Evolutionary conservation across 2,888 invertebrate genomes (phyloP), one percentile per base, ranked within the genome.

Genomic region (Darwinula stevensoni): DNA sequence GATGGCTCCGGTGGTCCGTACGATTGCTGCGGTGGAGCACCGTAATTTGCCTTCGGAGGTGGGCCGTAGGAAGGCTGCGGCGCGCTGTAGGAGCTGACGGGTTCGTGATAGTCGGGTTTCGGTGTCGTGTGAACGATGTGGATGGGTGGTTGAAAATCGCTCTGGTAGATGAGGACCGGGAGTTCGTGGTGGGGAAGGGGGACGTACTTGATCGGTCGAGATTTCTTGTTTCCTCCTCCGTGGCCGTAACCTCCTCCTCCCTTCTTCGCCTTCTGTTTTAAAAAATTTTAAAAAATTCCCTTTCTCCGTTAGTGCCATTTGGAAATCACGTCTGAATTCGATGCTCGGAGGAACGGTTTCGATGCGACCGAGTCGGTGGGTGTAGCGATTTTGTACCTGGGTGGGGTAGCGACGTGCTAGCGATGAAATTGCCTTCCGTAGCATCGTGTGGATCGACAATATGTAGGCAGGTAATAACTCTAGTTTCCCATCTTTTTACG

Each of bases 111-210:
- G 17, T 14, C 29, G 17, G 22, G 22, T 6, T n/a, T 22, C 22
- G 28, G 12, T 6, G 43, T 43, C 6, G 46, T 43, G 34, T 44
- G 41, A 3, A 49, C 44, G 9, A 49, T 46, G 36, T 49, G 49
- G 26, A 49, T 43, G 9, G 49, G 49, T 6, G 49, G 48, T 17
- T 43, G 39, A 32, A 38, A 42, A 29, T 44, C 43, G 2, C 44
- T 44, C 33, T 43, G 46, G 39, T 49, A 49, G 31, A 49, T 48
- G 11, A 49, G 41, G 9, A 49, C 44, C 1, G 49, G 49, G 14
- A 49, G 39, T 27, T 49, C 48, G 36, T 48, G 46, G 34, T 47
- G 46, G 3, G 49, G 49, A 31, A 49, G 39, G 4, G 49, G 49
- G 14, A 49, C 45, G 36, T 48, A 49, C 34, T 48, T 47, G 15